Percentiles rank a stretch among this genome's conserved stretches.
These are phyloP conservation scores for Alviniconcha marisindica DNA, from an alignment of 1,140 invertebrate genomes.

Conservation along the genomic window DNA sequence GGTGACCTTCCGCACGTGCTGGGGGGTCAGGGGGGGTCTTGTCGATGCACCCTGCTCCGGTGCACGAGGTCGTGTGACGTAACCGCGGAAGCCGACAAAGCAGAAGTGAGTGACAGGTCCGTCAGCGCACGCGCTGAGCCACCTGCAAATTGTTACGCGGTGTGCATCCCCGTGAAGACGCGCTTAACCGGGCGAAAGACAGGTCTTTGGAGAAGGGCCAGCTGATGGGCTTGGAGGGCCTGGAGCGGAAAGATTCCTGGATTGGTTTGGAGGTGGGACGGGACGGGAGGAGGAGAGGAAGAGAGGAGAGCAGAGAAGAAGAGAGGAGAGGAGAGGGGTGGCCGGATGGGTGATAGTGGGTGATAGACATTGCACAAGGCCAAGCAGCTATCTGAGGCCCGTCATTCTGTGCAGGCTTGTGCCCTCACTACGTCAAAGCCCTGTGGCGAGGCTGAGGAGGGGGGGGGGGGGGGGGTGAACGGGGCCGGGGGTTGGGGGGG, in stretches of 20 bases:
- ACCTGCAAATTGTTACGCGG: conserved; percentile 23
- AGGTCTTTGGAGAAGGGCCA: background rate
- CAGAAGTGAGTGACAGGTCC: conserved; percentile 11
- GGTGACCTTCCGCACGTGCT: background rate
- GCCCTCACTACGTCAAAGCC: background rate
- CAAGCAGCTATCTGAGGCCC: background rate
- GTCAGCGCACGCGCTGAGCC: background rate
- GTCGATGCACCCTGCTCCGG: background rate
- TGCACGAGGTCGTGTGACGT: background rate
- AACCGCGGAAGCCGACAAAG: conserved; percentile 1
- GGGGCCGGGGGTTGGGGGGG: background rate
- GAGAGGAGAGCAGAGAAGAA: too few species aligned
- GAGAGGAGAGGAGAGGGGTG: too few species aligned
- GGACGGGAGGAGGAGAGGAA: too few species aligned
- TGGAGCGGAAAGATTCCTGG: background rate
- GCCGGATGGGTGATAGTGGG: too few species aligned
- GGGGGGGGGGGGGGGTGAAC: background rate
- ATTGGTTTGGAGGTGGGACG: too few species aligned
- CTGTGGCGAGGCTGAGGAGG: background rate
- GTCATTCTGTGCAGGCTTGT: background rate
- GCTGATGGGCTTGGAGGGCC: background rate
- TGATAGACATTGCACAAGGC: too few species aligned
- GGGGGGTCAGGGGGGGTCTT: background rate
- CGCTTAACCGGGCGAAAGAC: background rate
- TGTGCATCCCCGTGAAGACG: background rate